Base-by-base conservation (phyloP, 2,888 invertebrate species). In the Orchesella flavescens region DNA sequence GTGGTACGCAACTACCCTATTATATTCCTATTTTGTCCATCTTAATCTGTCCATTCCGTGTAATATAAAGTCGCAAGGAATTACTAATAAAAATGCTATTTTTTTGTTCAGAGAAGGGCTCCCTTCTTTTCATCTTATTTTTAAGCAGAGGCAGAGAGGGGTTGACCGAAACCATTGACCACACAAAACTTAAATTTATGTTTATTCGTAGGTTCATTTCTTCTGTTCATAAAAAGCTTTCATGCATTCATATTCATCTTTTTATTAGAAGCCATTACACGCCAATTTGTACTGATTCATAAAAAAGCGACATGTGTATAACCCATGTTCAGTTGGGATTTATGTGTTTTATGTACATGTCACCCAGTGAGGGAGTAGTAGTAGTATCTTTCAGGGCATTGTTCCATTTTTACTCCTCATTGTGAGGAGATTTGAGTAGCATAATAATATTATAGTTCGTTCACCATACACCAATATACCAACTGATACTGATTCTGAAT, bases 21-120 rank as follows among this genome's bases (percentile, higher is more conserved):
- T 71, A 63, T 49, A 53, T 72, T 66, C 66, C 57, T 73, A 73
- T 72, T 73, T 79, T 53, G 72, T 73, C 55, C 61, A 63, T 12
- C 53, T 15, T 49, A 59, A 78, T 78, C 61, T 78, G 49, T 24
- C 24, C 43, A 78, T 46, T 78, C 46, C 63, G 49, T 63, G 57
- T 13, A 74, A 24, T 69, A 17, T 59, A 21, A 34, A 49, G 46
- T 63, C 59, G 77, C 43, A 12, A 57, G 57, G 21, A 69, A 53
- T 34, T 24, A 21, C 23, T 7, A 69, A 78, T 78, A 69, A 78
- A 78, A 78, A 49, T 34, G 7, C 34, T 34, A n/a, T 34, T 34
- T 13, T 63, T 49, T 46, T 46, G 59, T 44, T 23, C 21, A 61
- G 57, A 57, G 43, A 44, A 72, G 71, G 71, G 43, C 43, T 72